Base-by-base conservation (phyloP, 1,140 invertebrate genomes). In the Drosophila erecta region DNA sequence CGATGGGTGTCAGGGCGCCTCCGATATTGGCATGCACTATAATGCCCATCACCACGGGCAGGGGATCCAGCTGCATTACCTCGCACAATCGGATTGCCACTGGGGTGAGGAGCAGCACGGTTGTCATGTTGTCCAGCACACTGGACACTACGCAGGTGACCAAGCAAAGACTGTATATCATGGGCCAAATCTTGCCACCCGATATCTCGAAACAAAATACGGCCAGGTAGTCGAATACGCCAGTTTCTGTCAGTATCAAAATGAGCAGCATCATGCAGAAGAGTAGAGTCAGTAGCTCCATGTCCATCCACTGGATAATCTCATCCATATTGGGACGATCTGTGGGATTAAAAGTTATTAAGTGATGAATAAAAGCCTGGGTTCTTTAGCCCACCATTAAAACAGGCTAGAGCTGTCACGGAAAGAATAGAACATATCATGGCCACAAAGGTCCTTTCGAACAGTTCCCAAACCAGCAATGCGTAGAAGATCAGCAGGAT, bases 201-300 rank as follows among this genome's bases (percentile, higher is more conserved):
- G 96, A 95, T 49, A 95, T 91, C 94, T 95, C 95, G 53, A 94
- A 96, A 20, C 96, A 95, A 71, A 95, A 92, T 3, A 96, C 95
- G 4, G 96, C 95, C 51, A 96, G 91, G 79, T 95, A 97, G 92
- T 97, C 96, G 76, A 97, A 97, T 76, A 97, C 93, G 2, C 96
- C 96, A 7, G 96, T 97, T 83, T 97, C 96, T 0, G 95, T 95
- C 1, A 97, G 93, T 53, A 97, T 95, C 0, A 95, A 94, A 0
- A 97, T 96, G 4, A 97, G 87, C 2, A 96, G 94, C 96, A 97
- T 97, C 96, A 97, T 97, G 3, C 96, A 95, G 87, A 97, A 97
- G 4, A 97, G 92, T 12, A 97, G 84, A n/a, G 96, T 92, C 2
- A 97, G 80, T 0, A 96, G 96, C 81, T 97, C 96, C 55, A 96